A percentile compares a stretch with the other conserved stretches of the same genome.
Evolutionary conservation across 2,888 invertebrate genomes (phyloP).

Genomic region (Leptinotarsa tumamoca): DNA sequence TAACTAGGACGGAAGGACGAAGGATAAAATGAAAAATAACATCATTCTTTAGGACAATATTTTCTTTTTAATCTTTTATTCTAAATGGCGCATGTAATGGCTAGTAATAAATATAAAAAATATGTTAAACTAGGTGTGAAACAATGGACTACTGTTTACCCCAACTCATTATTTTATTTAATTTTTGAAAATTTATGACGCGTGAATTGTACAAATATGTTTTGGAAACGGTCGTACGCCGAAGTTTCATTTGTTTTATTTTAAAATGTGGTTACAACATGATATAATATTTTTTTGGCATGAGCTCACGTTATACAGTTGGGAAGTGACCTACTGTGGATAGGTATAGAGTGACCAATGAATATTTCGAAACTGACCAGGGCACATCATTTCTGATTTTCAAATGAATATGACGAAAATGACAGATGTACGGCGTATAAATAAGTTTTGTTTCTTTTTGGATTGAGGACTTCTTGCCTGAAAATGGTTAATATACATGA

Average conservation of each 20-base stretch:
- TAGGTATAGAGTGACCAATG: too few species aligned
- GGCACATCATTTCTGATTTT: background rate
- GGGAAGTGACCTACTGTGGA: background rate
- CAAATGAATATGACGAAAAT: background rate
- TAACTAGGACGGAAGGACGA: background rate
- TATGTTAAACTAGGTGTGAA: constrained; percentile 43
- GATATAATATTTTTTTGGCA: constrained; percentile 7
- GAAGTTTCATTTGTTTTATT: constrained; percentile 24
- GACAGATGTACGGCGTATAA: too few species aligned
- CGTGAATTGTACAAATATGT: constrained; percentile 34
- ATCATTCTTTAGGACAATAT: constrained; percentile 24
- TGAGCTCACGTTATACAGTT: background rate
- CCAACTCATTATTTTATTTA: constrained; percentile 43
- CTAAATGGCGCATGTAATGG: constrained; percentile 40
- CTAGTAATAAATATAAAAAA: constrained; percentile 40
- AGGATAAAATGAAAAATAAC: constrained; percentile 25
- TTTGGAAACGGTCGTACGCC: constrained; percentile 23
- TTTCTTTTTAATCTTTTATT: constrained; percentile 34
- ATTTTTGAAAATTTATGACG: constrained; percentile 43
- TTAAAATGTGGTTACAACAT: constrained; percentile 16
- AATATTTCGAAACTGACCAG: too few species aligned
- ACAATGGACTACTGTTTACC: constrained; percentile 25
- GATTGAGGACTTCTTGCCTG: too few species aligned
- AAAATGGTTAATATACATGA: too few species aligned
- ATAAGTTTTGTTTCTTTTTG: too few species aligned